A percentile compares a stretch with the other conserved stretches of the same genome.
Evolutionary conservation across 2,888 invertebrate genomes (phyloP).

Genomic region (Brenthis hecate): DNA sequence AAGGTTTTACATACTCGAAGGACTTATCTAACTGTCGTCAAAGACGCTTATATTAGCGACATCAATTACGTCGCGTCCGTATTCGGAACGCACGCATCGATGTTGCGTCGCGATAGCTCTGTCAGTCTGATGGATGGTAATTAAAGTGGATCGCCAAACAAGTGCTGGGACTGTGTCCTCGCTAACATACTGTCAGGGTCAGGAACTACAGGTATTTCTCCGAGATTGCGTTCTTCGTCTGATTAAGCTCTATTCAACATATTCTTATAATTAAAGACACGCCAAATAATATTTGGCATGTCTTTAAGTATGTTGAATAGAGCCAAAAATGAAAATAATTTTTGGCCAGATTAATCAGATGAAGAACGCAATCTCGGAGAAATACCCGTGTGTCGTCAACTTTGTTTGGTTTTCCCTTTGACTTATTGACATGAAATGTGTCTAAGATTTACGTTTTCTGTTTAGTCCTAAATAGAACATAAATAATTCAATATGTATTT

Average conservation of each 20-base stretch:
- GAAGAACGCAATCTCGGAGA: too few species aligned
- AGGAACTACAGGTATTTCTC: too few species aligned
- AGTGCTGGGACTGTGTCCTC: slow-evolving; percentile 43
- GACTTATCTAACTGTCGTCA: slow-evolving; percentile 23
- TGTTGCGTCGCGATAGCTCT: slow-evolving; percentile 55
- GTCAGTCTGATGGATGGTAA: slow-evolving; percentile 60
- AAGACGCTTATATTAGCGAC: slow-evolving; percentile 58
- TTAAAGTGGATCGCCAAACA: slow-evolving; percentile 52
- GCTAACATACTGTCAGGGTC: slow-evolving; percentile 34
- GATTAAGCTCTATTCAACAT: too few species aligned
- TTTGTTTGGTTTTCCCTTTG: slow-evolving; percentile 26
- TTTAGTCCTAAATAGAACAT: too few species aligned
- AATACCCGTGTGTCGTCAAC: slow-evolving; percentile 32
- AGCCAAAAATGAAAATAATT: too few species aligned
- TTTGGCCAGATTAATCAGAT: too few species aligned
- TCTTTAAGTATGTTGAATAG: too few species aligned
- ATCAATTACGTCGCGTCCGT: slow-evolving; percentile 51
- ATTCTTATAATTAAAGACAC: too few species aligned
- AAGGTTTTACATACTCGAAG: not conserved
- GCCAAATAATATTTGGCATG: too few species aligned
- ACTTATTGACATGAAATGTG: not conserved
- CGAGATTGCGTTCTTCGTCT: too few species aligned
- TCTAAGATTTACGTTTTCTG: not conserved
- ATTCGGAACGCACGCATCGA: slow-evolving; percentile 47
- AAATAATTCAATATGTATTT: too few species aligned